Evolutionary conservation across 1,140 invertebrate genomes (phyloP).

Genomic region (Propsilocerus akamusi): DNA sequence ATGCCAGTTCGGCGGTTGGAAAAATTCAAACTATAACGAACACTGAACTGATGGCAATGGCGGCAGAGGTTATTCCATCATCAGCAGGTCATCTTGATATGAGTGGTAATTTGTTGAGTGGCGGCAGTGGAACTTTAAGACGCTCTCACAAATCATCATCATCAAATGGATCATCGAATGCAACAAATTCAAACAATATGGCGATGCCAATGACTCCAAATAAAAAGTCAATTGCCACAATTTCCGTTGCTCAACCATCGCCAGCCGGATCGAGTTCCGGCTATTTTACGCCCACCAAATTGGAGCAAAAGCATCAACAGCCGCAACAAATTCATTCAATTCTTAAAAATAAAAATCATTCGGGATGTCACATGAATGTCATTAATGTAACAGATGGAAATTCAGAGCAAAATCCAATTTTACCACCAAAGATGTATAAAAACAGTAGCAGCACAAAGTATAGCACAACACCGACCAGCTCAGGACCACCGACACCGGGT

Average conservation of each 20-base stretch:
- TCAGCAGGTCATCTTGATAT: neutral
- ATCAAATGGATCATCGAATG: too few species aligned
- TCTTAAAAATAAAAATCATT: neutral
- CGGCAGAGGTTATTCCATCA: neutral
- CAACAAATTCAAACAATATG: too few species aligned
- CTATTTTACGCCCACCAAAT: neutral
- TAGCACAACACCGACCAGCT: conserved; percentile 2
- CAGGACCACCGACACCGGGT: conserved; percentile 6
- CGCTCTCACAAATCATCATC: neutral
- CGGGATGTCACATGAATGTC: neutral
- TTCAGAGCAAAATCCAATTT: conserved; percentile 20
- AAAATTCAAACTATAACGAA: conserved; percentile 3
- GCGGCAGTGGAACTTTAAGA: neutral
- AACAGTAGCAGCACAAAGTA: neutral
- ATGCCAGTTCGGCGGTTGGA: neutral
- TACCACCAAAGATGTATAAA: conserved; percentile 26
- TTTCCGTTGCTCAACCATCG: neutral
- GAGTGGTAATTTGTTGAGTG: neutral
- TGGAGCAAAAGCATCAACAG: neutral
- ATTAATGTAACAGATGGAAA: conserved; percentile 16
- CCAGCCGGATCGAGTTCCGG: neutral
- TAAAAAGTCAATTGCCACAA: conserved; percentile 1
- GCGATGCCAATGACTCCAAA: neutral
- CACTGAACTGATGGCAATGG: neutral
- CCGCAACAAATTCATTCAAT: conserved; percentile 5